Percentiles rank a stretch among this genome's conserved stretches.
These are phyloP conservation scores for Cliona cf. orientalis DNA, from an alignment of 37 sponge, comb jelly and placozoan genomes.

Conservation along the genomic window DNA sequence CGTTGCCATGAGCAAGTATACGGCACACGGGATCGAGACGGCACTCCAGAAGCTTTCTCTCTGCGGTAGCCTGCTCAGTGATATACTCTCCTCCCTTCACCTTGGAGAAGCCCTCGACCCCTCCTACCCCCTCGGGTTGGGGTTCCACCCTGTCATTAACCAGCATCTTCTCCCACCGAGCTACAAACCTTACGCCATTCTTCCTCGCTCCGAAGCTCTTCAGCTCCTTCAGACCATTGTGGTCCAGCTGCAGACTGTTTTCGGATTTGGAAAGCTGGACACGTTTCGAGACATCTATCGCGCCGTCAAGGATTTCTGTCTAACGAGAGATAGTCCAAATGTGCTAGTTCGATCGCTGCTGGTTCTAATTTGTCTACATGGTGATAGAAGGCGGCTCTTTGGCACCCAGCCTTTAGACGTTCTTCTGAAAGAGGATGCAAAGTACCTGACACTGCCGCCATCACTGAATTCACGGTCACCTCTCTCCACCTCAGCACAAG, in stretches of 20 bases:
- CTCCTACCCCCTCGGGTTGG: slow-evolving; percentile 51
- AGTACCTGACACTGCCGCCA: slow-evolving; percentile 59
- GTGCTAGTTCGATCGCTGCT: slow-evolving; percentile 77
- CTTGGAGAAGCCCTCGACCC: slow-evolving; percentile 56
- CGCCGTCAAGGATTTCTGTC: slow-evolving; percentile 39
- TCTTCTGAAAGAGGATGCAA: slow-evolving; percentile 63
- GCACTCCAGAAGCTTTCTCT: slow-evolving; percentile 34
- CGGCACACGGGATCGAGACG: slow-evolving; percentile 21
- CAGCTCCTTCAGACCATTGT: slow-evolving; percentile 23
- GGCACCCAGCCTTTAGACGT: slow-evolving; percentile 51
- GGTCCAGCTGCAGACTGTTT: slow-evolving; percentile 33
- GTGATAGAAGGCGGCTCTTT: slow-evolving; percentile 52
- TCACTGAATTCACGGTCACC: slow-evolving; percentile 79
- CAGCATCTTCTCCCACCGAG: slow-evolving; percentile 86
- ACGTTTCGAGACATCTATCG: slow-evolving; percentile 49
- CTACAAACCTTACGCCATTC: slow-evolving; percentile 53
- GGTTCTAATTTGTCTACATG: slow-evolving; percentile 39
- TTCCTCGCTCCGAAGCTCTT: slow-evolving; percentile 42
- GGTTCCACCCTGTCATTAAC: slow-evolving; percentile 83
- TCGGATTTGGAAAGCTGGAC: slow-evolving; percentile 31
- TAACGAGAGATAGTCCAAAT: slow-evolving; percentile 32
- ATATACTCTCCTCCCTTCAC: slow-evolving; percentile 36
- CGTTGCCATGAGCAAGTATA: slow-evolving; percentile 35
- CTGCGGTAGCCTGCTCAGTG: slow-evolving; percentile 32
- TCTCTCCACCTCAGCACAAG: slow-evolving; percentile 49